Percentiles rank a stretch among this genome's conserved stretches.
Conservation (phyloP, 35 echinoderm and acorn worm genomes). For the Ophioderma brevispina region DNA sequence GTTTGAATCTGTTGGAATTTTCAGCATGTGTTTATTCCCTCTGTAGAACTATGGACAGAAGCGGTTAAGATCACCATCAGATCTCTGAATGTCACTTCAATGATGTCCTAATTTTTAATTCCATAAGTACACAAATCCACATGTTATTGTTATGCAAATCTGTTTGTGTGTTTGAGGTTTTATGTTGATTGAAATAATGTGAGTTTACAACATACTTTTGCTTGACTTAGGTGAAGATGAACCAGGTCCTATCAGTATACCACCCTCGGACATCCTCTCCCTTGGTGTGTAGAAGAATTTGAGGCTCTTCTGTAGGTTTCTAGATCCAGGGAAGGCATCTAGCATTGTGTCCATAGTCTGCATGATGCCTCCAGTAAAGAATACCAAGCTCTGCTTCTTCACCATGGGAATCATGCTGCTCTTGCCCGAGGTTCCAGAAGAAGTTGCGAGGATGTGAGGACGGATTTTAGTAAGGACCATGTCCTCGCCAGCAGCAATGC, state of each 20-base stretch:
- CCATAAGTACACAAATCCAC: too few relatives aligned
- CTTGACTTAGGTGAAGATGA: slow-evolving; percentile 82
- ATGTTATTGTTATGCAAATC: too few relatives aligned
- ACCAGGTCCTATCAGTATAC: slow-evolving; percentile 78
- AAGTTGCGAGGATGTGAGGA: slow-evolving; percentile 73
- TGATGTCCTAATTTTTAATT: too few relatives aligned
- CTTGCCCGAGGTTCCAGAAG: slow-evolving; percentile 82
- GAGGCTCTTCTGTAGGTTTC: slow-evolving; percentile 71
- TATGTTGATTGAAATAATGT: too few relatives aligned
- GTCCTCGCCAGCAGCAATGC: slow-evolving; percentile 61
- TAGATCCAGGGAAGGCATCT: slow-evolving; percentile 47
- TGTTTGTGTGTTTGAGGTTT: too few relatives aligned
- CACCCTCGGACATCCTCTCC: slow-evolving; percentile 47
- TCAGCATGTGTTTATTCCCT: too few relatives aligned
- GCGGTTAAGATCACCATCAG: too few relatives aligned
- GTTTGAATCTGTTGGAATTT: too few relatives aligned
- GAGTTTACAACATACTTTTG: slow-evolving; percentile 27
- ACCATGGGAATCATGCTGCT: slow-evolving; percentile 78
- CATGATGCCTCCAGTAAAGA: slow-evolving; percentile 68
- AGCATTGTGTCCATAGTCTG: slow-evolving; percentile 64
- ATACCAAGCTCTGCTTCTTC: slow-evolving; percentile 54
- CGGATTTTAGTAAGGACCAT: slow-evolving; percentile 61
- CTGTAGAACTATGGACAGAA: too few relatives aligned
- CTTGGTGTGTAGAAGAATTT: slow-evolving; percentile 93
- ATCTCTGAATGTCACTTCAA: too few relatives aligned